These are phyloP conservation scores for Passer montanus DNA, from an alignment of 2,113 vertebrate species.

Conservation along the genomic window DNA sequence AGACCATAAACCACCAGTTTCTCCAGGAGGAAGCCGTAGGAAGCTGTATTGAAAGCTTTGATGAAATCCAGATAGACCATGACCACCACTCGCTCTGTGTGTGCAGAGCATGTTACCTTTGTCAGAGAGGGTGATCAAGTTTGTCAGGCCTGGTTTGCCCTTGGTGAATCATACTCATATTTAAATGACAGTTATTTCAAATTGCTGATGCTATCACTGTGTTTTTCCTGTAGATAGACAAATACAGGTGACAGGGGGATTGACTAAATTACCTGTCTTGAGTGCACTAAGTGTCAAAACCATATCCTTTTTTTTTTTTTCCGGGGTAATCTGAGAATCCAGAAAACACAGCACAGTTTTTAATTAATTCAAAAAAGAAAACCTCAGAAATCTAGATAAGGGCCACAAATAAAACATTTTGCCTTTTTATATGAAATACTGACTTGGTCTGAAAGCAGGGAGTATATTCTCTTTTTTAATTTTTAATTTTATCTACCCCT, in stretches of 20 bases:
- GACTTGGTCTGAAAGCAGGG: background rate
- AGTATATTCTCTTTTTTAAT: background rate
- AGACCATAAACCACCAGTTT: background rate
- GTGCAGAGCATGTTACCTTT: fast-evolving
- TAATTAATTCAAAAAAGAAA: constrained; percentile 29
- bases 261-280: constrained; percentile 43
- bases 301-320: background rate
- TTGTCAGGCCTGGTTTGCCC: background rate
- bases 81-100: fast-evolving
- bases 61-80: background rate
- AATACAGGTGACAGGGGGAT: background rate
- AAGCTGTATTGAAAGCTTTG: fast-evolving
- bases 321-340: background rate
- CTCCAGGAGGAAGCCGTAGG: background rate
- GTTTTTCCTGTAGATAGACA: constrained; percentile 27
- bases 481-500: background rate
- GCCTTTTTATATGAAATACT: background rate
- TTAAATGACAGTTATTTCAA: constrained; percentile 59
- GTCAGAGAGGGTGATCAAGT: fast-evolving
- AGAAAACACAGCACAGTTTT: background rate
- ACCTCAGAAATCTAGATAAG: background rate
- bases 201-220: constrained; percentile 46
- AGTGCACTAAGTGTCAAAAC: background rate
- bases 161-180: background rate
- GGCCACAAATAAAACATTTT: background rate